phyloP scores from a whole-genome alignment of 2,888 invertebrate genomes.

The Isoperla grammatica region DNA sequence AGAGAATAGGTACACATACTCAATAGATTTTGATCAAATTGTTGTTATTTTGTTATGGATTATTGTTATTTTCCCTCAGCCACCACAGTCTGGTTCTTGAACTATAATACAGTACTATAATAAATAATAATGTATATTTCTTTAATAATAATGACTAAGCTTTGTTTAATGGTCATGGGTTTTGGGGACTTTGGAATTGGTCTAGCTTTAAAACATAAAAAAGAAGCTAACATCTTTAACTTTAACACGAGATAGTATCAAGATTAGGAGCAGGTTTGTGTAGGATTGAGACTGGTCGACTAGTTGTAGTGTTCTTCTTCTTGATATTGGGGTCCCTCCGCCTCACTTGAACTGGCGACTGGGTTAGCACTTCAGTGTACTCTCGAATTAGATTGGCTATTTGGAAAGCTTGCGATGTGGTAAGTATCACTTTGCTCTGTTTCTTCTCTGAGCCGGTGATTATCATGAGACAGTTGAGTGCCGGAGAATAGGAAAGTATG shows the following conservation, averaged over 20 bases:
- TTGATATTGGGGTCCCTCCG: conserved; percentile 8
- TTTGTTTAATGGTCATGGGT: neutral
- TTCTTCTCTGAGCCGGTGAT: conserved; percentile 86
- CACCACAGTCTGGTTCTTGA: conserved; percentile 3
- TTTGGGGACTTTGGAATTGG: neutral
- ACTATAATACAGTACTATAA: neutral
- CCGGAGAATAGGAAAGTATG: conserved; percentile 86
- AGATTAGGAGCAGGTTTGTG: conserved; percentile 53
- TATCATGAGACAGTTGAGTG: conserved; percentile 87
- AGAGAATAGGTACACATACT: too few relatives aligned
- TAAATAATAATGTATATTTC: neutral
- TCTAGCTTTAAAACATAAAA: conserved; percentile 4
- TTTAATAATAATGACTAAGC: conserved; percentile 1
- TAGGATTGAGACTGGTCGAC: conserved; percentile 49
- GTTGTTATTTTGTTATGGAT: too few relatives aligned
- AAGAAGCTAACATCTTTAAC: conserved; percentile 26
- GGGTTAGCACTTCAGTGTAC: conserved; percentile 63
- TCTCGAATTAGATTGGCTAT: conserved; percentile 88
- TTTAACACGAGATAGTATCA: conserved; percentile 55
- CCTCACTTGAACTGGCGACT: conserved; percentile 39
- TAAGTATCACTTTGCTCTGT: conserved; percentile 89
- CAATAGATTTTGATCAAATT: too few relatives aligned
- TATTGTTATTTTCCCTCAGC: neutral
- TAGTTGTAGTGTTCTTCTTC: conserved; percentile 17
- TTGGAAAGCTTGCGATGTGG: conserved; percentile 89